Percentiles rank a stretch among this genome's conserved stretches.
These are phyloP conservation scores for Remorina albescens DNA, from an alignment of 2,797 vertebrate species.

Conservation along the genomic window DNA sequence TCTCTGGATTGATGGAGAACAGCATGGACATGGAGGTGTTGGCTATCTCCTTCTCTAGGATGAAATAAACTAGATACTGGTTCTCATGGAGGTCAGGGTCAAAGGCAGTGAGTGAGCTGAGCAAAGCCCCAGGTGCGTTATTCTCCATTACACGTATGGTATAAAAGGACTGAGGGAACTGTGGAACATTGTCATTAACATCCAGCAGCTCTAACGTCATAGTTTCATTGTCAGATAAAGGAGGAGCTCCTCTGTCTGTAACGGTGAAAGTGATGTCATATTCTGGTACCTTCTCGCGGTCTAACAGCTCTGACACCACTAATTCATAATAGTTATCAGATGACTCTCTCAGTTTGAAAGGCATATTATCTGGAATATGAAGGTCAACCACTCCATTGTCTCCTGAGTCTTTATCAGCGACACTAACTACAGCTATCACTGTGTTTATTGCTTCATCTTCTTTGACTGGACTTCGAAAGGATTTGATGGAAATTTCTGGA, in stretches of 20 bases:
- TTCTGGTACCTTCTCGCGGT: constrained; percentile 76
- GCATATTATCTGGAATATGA: constrained; percentile 70
- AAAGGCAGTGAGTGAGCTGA: constrained; percentile 71
- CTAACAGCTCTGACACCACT: constrained; percentile 77
- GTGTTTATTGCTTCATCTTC: constrained; percentile 75
- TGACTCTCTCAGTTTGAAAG: constrained; percentile 80
- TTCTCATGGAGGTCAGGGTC: constrained; percentile 82
- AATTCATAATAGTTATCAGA: constrained; percentile 80
- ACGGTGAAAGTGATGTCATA: constrained; percentile 84
- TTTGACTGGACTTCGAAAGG: constrained; percentile 73
- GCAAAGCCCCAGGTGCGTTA: constrained; percentile 76
- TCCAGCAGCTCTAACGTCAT: constrained; percentile 79
- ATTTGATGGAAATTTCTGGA: constrained; percentile 81
- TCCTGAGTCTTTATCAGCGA: constrained; percentile 81
- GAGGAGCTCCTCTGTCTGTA: constrained; percentile 78
- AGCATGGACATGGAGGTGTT: constrained; percentile 79
- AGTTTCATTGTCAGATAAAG: constrained; percentile 71
- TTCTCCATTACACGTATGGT: constrained; percentile 78
- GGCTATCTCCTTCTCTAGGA: constrained; percentile 74
- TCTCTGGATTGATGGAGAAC: constrained; percentile 79
- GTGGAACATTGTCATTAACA: constrained; percentile 85
- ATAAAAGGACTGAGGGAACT: constrained; percentile 77
- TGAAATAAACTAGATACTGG: constrained; percentile 80
- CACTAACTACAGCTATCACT: constrained; percentile 83
- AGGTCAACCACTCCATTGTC: constrained; percentile 80